Conservation (phyloP, 30 jellyfish, hydroid and myxozoan species). For the Rhopilema esculentum region DNA sequence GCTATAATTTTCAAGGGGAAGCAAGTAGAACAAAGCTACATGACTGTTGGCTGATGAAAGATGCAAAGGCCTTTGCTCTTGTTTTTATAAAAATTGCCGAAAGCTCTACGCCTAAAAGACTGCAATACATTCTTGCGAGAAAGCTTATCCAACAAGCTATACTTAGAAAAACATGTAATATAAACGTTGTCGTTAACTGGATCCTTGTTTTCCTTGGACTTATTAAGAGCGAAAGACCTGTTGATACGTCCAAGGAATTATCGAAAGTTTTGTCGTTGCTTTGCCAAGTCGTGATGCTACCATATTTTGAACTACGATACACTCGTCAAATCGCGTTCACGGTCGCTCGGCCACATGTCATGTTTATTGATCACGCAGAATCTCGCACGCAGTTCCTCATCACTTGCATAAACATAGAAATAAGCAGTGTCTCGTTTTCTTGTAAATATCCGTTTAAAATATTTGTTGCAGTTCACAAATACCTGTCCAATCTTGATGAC, state of each 20-base stretch:
- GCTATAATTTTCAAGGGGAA: neutral
- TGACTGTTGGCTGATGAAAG: constrained; percentile 29
- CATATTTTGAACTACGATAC: constrained; percentile 6
- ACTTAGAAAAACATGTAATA: neutral
- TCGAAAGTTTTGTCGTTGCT: constrained; percentile 15
- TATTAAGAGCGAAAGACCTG: constrained; percentile 37
- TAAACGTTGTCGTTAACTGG: constrained; percentile 38
- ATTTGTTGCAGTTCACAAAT: constrained; percentile 32
- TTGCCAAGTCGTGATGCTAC: neutral
- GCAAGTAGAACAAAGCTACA: neutral
- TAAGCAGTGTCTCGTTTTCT: constrained; percentile 37
- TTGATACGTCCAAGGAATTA: neutral
- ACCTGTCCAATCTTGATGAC: constrained; percentile 27
- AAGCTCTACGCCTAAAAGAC: neutral
- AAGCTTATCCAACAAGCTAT: neutral
- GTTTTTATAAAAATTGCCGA: constrained; percentile 36
- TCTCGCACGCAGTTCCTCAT: constrained; percentile 39
- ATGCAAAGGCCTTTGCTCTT: constrained; percentile 37
- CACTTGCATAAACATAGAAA: constrained; percentile 31
- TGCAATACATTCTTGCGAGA: constrained; percentile 30
- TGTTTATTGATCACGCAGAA: neutral
- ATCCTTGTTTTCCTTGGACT: constrained; percentile 37
- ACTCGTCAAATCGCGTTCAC: constrained; percentile 44
- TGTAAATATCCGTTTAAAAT: constrained; percentile 58
- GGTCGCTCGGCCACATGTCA: constrained; percentile 33